A percentile compares a stretch with the other conserved stretches of the same genome.
Evolutionary conservation across 2,888 invertebrate genomes (phyloP).

Genomic region (Drosophila meridionalis): DNA sequence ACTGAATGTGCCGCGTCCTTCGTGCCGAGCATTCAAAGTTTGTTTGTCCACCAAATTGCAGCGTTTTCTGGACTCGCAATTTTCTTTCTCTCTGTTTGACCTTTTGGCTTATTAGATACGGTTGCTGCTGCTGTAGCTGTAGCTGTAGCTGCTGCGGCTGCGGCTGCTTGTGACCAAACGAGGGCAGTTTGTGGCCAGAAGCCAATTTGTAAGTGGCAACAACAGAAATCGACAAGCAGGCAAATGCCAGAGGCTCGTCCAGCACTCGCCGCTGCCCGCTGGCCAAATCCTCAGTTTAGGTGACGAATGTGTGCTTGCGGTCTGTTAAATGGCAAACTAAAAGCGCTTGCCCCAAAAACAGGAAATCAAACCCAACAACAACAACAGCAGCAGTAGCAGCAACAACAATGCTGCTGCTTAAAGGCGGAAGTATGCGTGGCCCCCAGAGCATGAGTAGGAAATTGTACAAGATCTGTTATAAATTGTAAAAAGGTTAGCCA

Average conservation of each 20-base stretch:
- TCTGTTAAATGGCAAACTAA: constrained; percentile 64
- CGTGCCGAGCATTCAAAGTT: constrained; percentile 49
- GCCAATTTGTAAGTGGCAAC: constrained; percentile 73
- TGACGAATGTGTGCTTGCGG: constrained; percentile 71
- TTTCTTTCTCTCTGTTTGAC: constrained; percentile 50
- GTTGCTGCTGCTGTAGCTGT: neutral
- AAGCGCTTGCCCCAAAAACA: constrained; percentile 58
- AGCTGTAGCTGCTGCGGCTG: constrained; percentile 16
- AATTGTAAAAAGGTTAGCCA: constrained; percentile 44
- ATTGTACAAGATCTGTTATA: constrained; percentile 51
- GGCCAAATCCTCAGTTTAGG: constrained; percentile 42
- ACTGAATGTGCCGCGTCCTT: constrained; percentile 33
- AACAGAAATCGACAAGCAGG: constrained; percentile 53
- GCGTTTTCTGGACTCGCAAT: constrained; percentile 18
- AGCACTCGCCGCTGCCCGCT: neutral
- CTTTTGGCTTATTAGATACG: constrained; percentile 67
- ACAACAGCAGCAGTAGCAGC: constrained; percentile 1
- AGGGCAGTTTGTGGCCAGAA: constrained; percentile 67
- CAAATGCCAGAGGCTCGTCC: constrained; percentile 24
- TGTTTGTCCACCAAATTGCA: constrained; percentile 32
- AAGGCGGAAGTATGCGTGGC: constrained; percentile 39
- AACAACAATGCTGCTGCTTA: constrained; percentile 25
- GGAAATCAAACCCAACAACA: constrained; percentile 39
- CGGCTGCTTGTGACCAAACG: constrained; percentile 45
- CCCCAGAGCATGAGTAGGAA: constrained; percentile 34